Evolutionary conservation across 2,888 invertebrate genomes (phyloP).

Genomic region (Drosophila diplacantha): DNA sequence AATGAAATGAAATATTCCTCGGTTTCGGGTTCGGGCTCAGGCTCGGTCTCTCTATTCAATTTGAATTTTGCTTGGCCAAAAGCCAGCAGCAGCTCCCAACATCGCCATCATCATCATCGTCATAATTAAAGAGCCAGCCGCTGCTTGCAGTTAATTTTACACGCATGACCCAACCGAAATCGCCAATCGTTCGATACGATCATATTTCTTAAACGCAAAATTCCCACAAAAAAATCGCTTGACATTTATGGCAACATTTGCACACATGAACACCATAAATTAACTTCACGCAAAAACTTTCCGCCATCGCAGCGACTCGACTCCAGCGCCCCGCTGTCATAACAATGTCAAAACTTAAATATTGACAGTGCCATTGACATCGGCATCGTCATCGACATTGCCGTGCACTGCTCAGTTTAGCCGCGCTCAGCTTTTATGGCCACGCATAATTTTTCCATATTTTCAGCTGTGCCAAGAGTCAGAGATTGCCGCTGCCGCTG

Average conservation of each 20-base stretch:
- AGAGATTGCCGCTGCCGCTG: conserved; percentile 59
- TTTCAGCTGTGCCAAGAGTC: conserved; percentile 57
- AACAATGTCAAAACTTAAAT: conserved; percentile 72
- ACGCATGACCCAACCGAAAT: conserved; percentile 34
- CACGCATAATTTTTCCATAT: conserved; percentile 68
- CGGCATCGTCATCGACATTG: conserved; percentile 47
- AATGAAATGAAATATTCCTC: conserved; percentile 15
- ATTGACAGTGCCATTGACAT: conserved; percentile 66
- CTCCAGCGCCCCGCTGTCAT: conserved; percentile 46
- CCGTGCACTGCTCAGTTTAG: conserved; percentile 37
- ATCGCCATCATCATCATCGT: conserved; percentile 7
- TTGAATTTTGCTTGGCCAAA: conserved; percentile 31
- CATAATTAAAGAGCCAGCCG: conserved; percentile 47
- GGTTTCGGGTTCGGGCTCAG: neutral
- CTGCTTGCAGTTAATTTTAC: conserved; percentile 37
- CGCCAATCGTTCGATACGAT: conserved; percentile 20
- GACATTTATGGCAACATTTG: conserved; percentile 72
- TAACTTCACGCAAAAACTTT: conserved; percentile 54
- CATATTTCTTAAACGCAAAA: conserved; percentile 50
- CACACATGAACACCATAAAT: conserved; percentile 70
- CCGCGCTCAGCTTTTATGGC: conserved; percentile 60
- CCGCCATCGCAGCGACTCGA: conserved; percentile 17
- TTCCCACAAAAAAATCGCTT: conserved; percentile 45
- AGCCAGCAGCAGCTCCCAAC: conserved; percentile 16
- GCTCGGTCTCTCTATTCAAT: conserved; percentile 29